phyloP scores from a whole-genome alignment of 2,888 invertebrate species.

The Pilophorus perplexus region DNA sequence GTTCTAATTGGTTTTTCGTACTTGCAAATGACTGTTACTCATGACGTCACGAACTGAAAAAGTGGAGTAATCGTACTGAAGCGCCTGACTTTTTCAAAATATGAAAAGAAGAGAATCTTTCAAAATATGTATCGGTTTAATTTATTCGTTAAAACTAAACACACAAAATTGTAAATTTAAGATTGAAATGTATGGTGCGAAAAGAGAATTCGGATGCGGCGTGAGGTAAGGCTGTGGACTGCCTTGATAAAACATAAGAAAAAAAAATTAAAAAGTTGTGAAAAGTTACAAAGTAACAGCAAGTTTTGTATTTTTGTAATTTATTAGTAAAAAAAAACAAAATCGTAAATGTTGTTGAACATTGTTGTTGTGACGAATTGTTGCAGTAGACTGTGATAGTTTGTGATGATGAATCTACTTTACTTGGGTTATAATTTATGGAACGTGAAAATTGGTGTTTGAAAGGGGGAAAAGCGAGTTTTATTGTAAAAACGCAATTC shows the following conservation, averaged over 20 bases:
- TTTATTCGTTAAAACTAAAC: no score
- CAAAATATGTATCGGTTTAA: no score
- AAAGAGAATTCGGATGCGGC: conserved; percentile 24
- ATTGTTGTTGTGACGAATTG: conserved; percentile 43
- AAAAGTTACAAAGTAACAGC: conserved; percentile 43
- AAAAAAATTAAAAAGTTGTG: conserved; percentile 17
- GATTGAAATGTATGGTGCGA: conserved; percentile 31
- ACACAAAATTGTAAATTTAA: no score
- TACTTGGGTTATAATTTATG: conserved; percentile 36
- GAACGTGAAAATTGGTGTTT: conserved; percentile 15
- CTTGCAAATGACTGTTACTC: no score
- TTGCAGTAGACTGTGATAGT: conserved; percentile 48
- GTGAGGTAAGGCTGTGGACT: conserved; percentile 48
- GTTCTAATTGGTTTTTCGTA: no score
- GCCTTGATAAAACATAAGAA: conserved; percentile 48
- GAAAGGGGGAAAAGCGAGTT: background rate
- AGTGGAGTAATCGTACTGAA: no score
- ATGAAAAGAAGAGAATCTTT: no score
- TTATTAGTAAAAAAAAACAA: conserved; percentile 37
- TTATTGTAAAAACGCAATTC: background rate
- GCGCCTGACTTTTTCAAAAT: no score
- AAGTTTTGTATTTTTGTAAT: conserved; percentile 48
- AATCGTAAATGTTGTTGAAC: conserved; percentile 40
- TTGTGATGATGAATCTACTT: conserved; percentile 48
- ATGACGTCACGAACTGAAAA: no score